Percentiles rank a stretch among this genome's conserved stretches.
Evolutionary conservation across 2,113 vertebrate genomes (phyloP).

Genomic region (Canis aureus): DNA sequence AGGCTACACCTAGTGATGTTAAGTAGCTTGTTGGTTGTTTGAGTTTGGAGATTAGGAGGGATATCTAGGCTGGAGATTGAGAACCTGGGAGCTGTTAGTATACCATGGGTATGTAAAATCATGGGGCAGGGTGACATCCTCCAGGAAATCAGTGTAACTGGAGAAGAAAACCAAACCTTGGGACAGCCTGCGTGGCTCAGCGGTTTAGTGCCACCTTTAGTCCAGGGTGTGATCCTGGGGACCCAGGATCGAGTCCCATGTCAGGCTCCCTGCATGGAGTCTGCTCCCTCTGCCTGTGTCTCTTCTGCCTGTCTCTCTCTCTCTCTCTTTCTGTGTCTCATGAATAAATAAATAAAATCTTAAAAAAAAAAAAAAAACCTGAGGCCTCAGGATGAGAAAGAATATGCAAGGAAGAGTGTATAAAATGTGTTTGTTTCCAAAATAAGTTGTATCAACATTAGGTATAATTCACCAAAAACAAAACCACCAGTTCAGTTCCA

Average conservation of each 20-base stretch:
- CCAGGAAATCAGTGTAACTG: not conserved
- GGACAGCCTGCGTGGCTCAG: too few species aligned
- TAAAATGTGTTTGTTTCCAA: not conserved
- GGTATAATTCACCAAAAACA: not conserved
- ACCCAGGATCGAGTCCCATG: too few species aligned
- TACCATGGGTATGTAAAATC: not conserved
- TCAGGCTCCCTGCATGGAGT: too few species aligned
- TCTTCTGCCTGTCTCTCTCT: too few species aligned
- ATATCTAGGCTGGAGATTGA: not conserved
- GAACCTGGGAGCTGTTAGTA: too few species aligned
- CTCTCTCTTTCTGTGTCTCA: too few species aligned
- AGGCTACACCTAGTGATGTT: not conserved
- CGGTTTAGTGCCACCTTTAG: too few species aligned
- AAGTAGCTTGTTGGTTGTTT: not conserved
- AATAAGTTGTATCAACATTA: constrained; percentile 25
- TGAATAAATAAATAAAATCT: too few species aligned
- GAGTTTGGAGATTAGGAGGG: not conserved
- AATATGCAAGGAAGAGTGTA: not conserved
- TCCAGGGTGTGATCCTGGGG: too few species aligned
- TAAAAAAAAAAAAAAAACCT: not conserved
- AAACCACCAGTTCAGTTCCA: not conserved
- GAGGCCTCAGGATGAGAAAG: not conserved
- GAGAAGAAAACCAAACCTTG: not conserved
- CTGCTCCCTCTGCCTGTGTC: too few species aligned
- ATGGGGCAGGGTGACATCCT: not conserved